phyloP scores from a whole-genome alignment of 2,888 invertebrate genomes.

The Cheilosia vernalis region DNA sequence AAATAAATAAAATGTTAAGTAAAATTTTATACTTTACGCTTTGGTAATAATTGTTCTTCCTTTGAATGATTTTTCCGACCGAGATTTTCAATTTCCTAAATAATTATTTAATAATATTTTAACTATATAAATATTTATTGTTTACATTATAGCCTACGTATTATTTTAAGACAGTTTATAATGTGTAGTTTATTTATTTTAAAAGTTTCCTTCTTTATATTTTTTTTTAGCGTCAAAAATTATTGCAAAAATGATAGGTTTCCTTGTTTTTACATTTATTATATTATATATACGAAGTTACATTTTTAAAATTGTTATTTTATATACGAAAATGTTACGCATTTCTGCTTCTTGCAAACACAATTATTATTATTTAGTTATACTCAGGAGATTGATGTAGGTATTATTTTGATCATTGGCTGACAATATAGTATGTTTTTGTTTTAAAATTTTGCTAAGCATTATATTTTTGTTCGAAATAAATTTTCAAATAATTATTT shows the following conservation, averaged over 20 bases:
- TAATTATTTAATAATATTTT: conserved; percentile 50
- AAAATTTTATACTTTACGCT: conserved; percentile 25
- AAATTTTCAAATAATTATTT: conserved; percentile 71
- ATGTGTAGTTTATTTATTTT: conserved; percentile 16
- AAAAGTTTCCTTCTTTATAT: not conserved
- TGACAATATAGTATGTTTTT: conserved; percentile 64
- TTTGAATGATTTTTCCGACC: not conserved
- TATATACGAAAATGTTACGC: conserved; percentile 10
- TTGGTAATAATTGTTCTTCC: conserved; percentile 28
- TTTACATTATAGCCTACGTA: conserved; percentile 43
- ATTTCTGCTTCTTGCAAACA: conserved; percentile 31
- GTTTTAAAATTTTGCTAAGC: conserved; percentile 73
- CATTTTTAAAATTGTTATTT: conserved; percentile 1
- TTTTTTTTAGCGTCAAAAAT: conserved; percentile 22
- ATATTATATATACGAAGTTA: conserved; percentile 6
- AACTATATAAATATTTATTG: conserved; percentile 65
- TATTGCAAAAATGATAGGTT: conserved; percentile 23
- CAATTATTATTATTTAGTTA: conserved; percentile 33
- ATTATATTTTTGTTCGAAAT: conserved; percentile 51
- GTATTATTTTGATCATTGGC: conserved; percentile 64
- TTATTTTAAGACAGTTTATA: conserved; percentile 18
- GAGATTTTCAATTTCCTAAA: conserved; percentile 28
- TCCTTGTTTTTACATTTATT: conserved; percentile 11
- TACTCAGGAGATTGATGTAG: conserved; percentile 60
- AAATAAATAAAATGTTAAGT: conserved; percentile 40